These are phyloP conservation scores for Acleris emargana DNA, from an alignment of 2,888 invertebrate species.

Conservation along the genomic window DNA sequence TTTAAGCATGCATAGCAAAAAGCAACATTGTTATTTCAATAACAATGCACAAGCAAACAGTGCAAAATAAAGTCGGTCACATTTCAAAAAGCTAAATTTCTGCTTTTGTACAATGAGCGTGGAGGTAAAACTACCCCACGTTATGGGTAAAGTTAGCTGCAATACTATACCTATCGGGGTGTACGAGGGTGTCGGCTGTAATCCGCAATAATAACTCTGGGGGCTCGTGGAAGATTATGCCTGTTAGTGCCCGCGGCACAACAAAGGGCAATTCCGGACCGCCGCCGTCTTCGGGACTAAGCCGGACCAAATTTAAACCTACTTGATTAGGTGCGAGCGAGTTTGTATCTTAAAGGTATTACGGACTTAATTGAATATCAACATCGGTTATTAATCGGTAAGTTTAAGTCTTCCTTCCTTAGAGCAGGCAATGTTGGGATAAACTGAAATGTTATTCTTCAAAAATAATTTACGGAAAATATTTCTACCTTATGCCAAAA, in stretches of 20 bases:
- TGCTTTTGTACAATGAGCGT: constrained; percentile 7
- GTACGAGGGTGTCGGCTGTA: constrained; percentile 17
- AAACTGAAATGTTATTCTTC: too few relatives aligned
- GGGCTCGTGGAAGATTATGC: constrained; percentile 31
- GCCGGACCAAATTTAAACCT: constrained; percentile 16
- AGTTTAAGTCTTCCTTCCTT: too few relatives aligned
- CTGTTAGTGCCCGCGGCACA: constrained; percentile 23
- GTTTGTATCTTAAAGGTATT: constrained; percentile 8
- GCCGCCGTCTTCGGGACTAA: constrained; percentile 19
- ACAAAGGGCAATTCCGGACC: constrained; percentile 26
- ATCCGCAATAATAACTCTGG: constrained; percentile 36
- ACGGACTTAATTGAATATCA: constrained; percentile 10
- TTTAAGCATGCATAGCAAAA: neutral
- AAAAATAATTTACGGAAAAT: too few relatives aligned
- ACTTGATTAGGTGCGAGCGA: constrained; percentile 14
- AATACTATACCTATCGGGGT: constrained; percentile 24
- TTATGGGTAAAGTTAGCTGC: constrained; percentile 24
- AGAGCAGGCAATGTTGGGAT: too few relatives aligned
- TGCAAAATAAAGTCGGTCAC: neutral
- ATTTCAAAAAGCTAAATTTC: constrained; percentile 1
- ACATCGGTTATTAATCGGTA: neutral
- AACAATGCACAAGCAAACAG: neutral
- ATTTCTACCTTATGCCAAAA: too few relatives aligned
- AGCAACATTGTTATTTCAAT: constrained; percentile 2
- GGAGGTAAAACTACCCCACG: neutral